Base-by-base conservation (phyloP, 35 echinoderm and acorn worm species). In the Hemicentrotus pulcherrimus region DNA sequence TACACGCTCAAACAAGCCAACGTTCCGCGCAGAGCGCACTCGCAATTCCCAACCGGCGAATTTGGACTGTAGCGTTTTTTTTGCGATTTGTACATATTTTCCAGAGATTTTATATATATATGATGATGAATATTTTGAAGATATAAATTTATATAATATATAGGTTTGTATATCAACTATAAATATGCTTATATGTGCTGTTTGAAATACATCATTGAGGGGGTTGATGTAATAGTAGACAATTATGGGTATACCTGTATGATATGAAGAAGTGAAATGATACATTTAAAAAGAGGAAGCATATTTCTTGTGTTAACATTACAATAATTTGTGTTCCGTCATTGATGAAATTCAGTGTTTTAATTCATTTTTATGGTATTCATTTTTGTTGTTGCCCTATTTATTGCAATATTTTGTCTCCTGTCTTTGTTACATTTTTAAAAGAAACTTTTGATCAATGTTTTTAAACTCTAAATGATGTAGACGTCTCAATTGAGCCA, bases 1-100 rank as follows among this genome's bases (percentile, higher is more conserved):
- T 97, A 98, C 32, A 98, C 98, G 4, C 94, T 96, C 32, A 99
- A 99, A 86, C 96, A 94, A 46, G 88, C 95, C 46, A 97, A 97
- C 61, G 47, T 98, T 47, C 94, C 97, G 31, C 91, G 91, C 91
- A 47, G 88, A 45, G 88, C 88, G 2, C 88, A 90, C 88, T 90
- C 88, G 32, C 88, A 90, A 28, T 90, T 90, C 32, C 88, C 88
- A 0, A 47, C 88, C 32, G 32, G 32, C 12, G 88, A 90, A 33
- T 90, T 90, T 90, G 88, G 88, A 47, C 32, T 90, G 88, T 90
- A 90, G 33, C 88, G 65, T 78, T 41, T 41, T 41, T 41, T 41
- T 41, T 22, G 19, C 19, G 65, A 78, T 78, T 6, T 78, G 65
- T 78, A 78, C 65, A 78, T 78, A 78, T 78, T 78, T 78, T 78